These are phyloP conservation scores for Microtus oregoni DNA, from an alignment of 2,113 vertebrate genomes.

Conservation along the genomic window DNA sequence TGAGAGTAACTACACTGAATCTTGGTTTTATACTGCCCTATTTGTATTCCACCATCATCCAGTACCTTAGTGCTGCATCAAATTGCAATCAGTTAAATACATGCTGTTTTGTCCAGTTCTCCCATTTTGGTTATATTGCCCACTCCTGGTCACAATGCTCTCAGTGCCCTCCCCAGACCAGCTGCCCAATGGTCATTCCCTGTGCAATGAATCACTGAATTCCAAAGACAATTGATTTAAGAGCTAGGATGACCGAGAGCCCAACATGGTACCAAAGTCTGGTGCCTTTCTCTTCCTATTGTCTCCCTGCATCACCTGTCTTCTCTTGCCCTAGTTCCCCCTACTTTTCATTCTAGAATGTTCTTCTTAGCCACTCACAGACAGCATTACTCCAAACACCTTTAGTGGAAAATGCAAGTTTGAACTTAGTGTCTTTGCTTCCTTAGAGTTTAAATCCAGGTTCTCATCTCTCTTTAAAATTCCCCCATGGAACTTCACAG, in stretches of 20 bases:
- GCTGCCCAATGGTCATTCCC: too few relatives aligned
- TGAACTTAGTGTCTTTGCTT: background rate
- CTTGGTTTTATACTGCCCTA: background rate
- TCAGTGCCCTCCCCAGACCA: background rate
- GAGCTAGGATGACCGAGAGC: background rate
- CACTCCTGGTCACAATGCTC: background rate
- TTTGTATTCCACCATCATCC: background rate
- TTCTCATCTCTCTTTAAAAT: constrained; percentile 33
- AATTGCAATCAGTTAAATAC: background rate
- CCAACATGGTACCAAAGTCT: background rate
- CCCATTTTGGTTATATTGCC: too few relatives aligned
- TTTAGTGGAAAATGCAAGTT: background rate
- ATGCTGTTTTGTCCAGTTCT: background rate
- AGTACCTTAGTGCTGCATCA: background rate
- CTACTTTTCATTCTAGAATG: background rate
- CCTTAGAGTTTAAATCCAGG: background rate
- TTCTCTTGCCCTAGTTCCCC: background rate
- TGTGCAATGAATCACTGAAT: background rate
- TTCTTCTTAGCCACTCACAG: background rate
- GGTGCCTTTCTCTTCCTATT: background rate
- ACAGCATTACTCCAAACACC: background rate
- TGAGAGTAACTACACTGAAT: background rate
- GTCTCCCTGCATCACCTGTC: background rate
- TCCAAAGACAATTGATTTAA: background rate
- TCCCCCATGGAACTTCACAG: background rate